Conservation (phyloP, 2,888 invertebrate species). For the Tridacna gigas region DNA sequence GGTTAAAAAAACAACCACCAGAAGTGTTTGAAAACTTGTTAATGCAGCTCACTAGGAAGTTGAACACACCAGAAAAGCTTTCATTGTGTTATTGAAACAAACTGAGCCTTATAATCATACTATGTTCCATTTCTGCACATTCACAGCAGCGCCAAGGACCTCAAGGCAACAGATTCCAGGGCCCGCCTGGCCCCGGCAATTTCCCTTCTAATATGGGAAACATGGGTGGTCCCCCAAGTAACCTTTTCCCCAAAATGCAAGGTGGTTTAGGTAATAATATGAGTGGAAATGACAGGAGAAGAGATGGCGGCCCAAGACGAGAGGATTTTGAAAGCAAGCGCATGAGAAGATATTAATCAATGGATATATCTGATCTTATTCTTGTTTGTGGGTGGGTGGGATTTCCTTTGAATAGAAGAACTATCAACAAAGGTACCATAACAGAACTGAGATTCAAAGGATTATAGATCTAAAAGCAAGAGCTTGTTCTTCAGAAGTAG, state of each 20-base stretch:
- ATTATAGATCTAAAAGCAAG: too few species aligned
- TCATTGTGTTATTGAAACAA: too few species aligned
- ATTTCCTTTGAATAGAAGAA: too few species aligned
- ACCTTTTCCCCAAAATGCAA: slow-evolving; percentile 49
- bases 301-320: slow-evolving; percentile 39
- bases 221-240: slow-evolving; percentile 54
- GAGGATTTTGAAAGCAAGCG: slow-evolving; percentile 63
- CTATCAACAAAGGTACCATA: too few species aligned
- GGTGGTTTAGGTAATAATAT: slow-evolving; percentile 51
- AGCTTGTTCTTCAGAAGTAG: too few species aligned
- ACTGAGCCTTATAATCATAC: too few species aligned
- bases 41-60: too few species aligned
- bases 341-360: slow-evolving; percentile 60
- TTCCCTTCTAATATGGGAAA: slow-evolving; percentile 54
- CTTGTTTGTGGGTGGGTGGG: too few species aligned
- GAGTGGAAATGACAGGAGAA: slow-evolving; percentile 48
- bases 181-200: slow-evolving; percentile 56
- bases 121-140: slow-evolving; percentile 26
- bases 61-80: too few species aligned
- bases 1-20: too few species aligned
- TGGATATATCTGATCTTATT: background rate
- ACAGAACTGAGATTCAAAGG: too few species aligned
- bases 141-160: slow-evolving; percentile 60
- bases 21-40: too few species aligned
- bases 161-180: slow-evolving; percentile 56